Percentiles rank a stretch among this genome's conserved stretches.
Conservation (phyloP, 2,797 vertebrate genomes). For the Poecilia wingei region DNA sequence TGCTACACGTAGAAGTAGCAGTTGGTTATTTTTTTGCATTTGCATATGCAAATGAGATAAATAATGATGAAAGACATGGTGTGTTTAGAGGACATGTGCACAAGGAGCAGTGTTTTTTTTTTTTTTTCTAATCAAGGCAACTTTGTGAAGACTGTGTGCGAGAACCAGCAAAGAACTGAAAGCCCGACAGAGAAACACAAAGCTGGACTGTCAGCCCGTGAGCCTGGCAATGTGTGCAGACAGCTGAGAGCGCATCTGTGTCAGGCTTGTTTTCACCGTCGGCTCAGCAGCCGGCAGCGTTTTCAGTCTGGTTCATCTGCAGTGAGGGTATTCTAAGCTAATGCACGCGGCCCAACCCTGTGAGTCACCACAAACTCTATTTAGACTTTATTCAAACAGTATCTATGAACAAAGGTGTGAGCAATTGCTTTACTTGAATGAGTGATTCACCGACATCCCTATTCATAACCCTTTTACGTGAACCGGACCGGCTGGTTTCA, state of each 20-base stretch:
- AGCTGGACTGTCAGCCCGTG: conserved; percentile 29
- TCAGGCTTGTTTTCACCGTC: conserved; percentile 54
- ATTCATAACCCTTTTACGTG: conserved; percentile 25
- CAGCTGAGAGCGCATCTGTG: conserved; percentile 39
- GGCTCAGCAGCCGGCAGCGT: conserved; percentile 47
- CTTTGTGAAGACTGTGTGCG: conserved; percentile 34
- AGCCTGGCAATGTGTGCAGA: conserved; percentile 29
- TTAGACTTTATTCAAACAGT: conserved; percentile 45
- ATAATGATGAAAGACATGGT: conserved; percentile 18
- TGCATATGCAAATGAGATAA: conserved; percentile 24
- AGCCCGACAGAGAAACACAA: conserved; percentile 10
- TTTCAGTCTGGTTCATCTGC: conserved; percentile 49
- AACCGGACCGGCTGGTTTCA: conserved; percentile 53
- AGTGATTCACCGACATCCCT: conserved; percentile 47
- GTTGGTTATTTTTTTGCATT: conserved; percentile 15
- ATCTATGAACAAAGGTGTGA: conserved; percentile 37
- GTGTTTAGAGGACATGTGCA: conserved; percentile 24
- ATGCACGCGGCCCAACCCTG: conserved; percentile 36
- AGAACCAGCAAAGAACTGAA: conserved; percentile 22
- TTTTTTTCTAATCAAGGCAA: conserved; percentile 24
- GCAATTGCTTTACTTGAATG: conserved; percentile 13
- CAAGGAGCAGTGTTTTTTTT: conserved; percentile 52
- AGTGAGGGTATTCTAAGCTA: conserved; percentile 49
- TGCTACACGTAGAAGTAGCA: not conserved
- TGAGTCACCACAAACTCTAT: conserved; percentile 58